These are phyloP conservation scores for Pasiphila rectangulata DNA, from an alignment of 2,888 invertebrate species.

Conservation along the genomic window DNA sequence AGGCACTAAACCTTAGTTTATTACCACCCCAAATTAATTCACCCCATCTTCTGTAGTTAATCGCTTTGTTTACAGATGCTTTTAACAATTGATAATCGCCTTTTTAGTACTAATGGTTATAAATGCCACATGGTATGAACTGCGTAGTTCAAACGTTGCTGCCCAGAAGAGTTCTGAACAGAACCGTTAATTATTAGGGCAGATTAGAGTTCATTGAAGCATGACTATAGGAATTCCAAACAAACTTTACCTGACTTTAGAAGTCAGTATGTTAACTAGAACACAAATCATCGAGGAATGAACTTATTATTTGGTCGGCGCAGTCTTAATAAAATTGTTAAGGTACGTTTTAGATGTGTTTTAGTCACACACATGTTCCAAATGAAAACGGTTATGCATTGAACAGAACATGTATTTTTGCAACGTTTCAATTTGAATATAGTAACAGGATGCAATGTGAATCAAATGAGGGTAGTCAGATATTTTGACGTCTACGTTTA, in stretches of 20 bases:
- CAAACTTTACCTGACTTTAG: not conserved
- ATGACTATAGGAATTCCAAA: not conserved
- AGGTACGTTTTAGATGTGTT: not conserved
- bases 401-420: no score
- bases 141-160: slow-evolving; percentile 14
- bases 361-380: not conserved
- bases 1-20: no score
- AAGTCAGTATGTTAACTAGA: not conserved
- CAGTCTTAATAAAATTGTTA: not conserved
- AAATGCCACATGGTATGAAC: not conserved
- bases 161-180: not conserved
- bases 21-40: not conserved
- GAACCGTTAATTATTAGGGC: not conserved
- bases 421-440: no score
- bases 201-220: not conserved
- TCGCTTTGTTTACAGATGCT: not conserved
- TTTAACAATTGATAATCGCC: not conserved
- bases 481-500: no score
- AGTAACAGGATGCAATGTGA: no score
- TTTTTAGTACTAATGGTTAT: no score
- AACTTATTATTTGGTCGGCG: not conserved
- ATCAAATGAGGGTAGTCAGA: no score
- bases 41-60: not conserved
- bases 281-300: not conserved
- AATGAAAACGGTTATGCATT: not conserved